Evolutionary conservation across 2,888 invertebrate species (phyloP).

Genomic region (Leptogaster cylindrica): DNA sequence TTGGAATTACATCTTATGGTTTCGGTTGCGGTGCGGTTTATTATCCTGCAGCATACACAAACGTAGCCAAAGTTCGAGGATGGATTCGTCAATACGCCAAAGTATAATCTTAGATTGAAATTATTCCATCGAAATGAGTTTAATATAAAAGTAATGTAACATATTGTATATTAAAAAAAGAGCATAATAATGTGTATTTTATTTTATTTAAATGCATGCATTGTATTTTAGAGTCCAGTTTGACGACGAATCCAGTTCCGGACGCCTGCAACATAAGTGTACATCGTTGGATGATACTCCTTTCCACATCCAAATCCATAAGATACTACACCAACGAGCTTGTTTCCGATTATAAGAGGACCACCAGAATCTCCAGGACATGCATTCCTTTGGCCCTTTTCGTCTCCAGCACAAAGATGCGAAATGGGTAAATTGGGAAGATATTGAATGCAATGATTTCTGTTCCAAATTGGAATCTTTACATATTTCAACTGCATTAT

Average conservation of each 20-base stretch:
- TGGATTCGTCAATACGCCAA: constrained; percentile 3
- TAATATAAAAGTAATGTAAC: too few species aligned
- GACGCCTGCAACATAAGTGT: neutral
- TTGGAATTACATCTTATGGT: constrained; percentile 36
- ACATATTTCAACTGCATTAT: neutral
- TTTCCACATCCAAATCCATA: neutral
- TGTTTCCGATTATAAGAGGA: neutral
- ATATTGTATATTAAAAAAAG: neutral
- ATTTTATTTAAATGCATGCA: neutral
- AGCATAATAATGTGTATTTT: neutral
- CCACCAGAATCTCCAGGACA: neutral
- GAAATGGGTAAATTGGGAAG: neutral
- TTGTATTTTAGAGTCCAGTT: neutral
- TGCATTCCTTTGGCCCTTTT: neutral
- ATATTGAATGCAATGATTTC: neutral
- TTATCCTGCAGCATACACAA: constrained; percentile 22
- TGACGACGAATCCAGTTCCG: neutral
- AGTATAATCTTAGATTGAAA: too few species aligned
- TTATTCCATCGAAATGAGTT: too few species aligned
- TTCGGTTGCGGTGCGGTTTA: constrained; percentile 5
- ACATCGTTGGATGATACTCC: neutral
- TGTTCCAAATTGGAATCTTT: neutral
- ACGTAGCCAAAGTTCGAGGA: neutral
- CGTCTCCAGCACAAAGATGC: neutral
- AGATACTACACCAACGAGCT: neutral